Percentiles rank a stretch among this genome's conserved stretches.
These are phyloP conservation scores for Anoplopoma fimbria DNA, from an alignment of 2,113 vertebrate genomes.

Conservation along the genomic window DNA sequence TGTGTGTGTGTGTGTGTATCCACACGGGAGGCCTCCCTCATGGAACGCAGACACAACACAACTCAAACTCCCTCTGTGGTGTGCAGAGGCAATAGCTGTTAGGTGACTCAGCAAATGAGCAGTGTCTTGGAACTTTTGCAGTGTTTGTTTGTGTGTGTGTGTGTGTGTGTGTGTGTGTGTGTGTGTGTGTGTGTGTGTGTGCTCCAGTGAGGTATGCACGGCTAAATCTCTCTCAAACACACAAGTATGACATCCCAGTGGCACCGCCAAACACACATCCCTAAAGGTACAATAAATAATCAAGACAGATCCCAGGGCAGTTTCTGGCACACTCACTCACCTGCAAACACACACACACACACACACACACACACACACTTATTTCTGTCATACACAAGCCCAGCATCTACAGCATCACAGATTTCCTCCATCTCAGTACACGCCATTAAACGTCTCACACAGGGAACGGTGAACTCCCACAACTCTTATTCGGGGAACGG, in stretches of 20 bases:
- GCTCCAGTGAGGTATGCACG: conserved; percentile 20
- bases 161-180: conserved; percentile 8
- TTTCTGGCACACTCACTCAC: conserved; percentile 46
- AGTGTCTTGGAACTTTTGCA: conserved; percentile 35
- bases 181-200: conserved; percentile 31
- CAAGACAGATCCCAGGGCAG: conserved; percentile 31
- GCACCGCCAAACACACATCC: conserved; percentile 50
- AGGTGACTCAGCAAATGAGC: conserved; percentile 69
- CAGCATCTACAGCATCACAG: conserved; percentile 38
- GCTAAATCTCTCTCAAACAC: conserved; percentile 38
- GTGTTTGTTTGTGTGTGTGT: conserved; percentile 16
- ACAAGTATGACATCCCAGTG: conserved; percentile 84
- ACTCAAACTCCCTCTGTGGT: neutral
- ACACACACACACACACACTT: neutral
- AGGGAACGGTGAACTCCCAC: conserved; percentile 36
- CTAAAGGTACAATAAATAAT: conserved; percentile 59
- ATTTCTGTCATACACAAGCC: neutral
- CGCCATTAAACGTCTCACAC: conserved; percentile 43
- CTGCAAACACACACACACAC: conserved; percentile 25
- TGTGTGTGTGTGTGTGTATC: neutral
- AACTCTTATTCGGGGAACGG: conserved; percentile 64
- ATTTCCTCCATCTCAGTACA: conserved; percentile 18
- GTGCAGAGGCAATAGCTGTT: conserved; percentile 45
- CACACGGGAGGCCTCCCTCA: conserved; percentile 28
- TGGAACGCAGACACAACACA: conserved; percentile 13